Evolutionary conservation across 2,888 invertebrate genomes (phyloP), one percentile per base, ranked within the genome.

Genomic region (Eueremaeus valkanovi): DNA sequence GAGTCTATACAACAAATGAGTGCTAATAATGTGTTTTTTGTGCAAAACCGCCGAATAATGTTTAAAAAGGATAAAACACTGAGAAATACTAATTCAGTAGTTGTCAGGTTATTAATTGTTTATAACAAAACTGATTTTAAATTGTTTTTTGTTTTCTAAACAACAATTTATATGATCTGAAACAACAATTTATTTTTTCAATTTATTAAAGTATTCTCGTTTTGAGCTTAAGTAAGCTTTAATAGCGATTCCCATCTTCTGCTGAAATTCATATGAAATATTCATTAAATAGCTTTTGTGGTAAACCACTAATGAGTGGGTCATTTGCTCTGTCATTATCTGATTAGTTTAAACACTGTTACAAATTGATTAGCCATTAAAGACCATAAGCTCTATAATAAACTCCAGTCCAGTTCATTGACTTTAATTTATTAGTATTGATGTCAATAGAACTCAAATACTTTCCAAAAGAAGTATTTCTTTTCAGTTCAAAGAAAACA

Each of bases 271-370:
- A 3, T 45, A 11, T 6, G 16, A 45, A 16, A 16, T 45, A 45
- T 45, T n/a, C 16, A 45, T 45, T 45, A 45, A 45, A 45, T 45
- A 16, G n/a, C 18, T 11, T 45, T 45, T 45, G 45, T 45, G 45
- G 45, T 45, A 45, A 55, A 55, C 55, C 21, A 24, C 55, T 55
- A 55, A 55, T 55, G 55, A 55, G 21, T 55, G 55, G 55, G 8
- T 55, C 27, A 55, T 55, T 55, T 55, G 55, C 24, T 55, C 8
- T 21, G 6, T 24, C n/a, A 24, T 55, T 24, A 55, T 21, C 24
- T 55, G 55, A 55, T 55, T 55, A 55, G 55, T 49, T 55, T 55
- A 55, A 55, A 55, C 8, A 55, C 21, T 18, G 21, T 2, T 55
- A 55, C 55, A 55, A 55, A 24, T 55, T 18, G 24, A 24, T 24